phyloP scores from a whole-genome alignment of 2,113 vertebrate species.

The Gyps fulvus region DNA sequence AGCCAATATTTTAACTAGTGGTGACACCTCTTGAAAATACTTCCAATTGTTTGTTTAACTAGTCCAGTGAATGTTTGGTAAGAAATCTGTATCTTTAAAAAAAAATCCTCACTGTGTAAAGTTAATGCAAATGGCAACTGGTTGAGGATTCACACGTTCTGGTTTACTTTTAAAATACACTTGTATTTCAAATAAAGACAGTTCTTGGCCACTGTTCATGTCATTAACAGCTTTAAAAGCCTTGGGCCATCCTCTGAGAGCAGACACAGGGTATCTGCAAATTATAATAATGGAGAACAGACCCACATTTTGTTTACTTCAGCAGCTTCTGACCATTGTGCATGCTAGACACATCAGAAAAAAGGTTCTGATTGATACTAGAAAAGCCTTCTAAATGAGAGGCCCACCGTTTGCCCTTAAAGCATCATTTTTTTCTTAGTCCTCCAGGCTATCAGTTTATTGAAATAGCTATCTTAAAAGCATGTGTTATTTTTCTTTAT shows the following conservation, averaged over 20 bases:
- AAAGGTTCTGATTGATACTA: not conserved
- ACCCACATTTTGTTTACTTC: conserved; percentile 25
- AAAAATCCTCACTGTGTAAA: not conserved
- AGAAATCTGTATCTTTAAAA: not conserved
- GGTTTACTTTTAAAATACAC: not conserved
- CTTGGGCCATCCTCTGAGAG: not conserved
- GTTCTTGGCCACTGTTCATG: conserved; percentile 21
- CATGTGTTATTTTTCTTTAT: not conserved
- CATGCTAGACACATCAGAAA: not conserved
- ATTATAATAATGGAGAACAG: conserved; percentile 49
- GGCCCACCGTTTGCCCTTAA: not conserved
- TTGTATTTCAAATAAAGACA: conserved; percentile 18
- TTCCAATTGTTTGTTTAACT: not conserved
- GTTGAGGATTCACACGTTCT: not conserved
- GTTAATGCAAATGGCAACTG: not conserved
- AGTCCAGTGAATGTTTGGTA: not conserved
- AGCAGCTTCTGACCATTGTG: conserved; percentile 16
- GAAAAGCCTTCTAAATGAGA: not conserved
- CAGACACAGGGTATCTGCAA: not conserved
- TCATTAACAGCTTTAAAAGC: conserved; percentile 33
- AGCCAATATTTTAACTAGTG: not conserved
- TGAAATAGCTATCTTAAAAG: not conserved
- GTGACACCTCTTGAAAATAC: not conserved
- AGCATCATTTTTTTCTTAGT: not conserved
- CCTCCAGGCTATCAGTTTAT: not conserved